phyloP scores from a whole-genome alignment of 1,140 invertebrate genomes.

The Neodiprion fabricii region DNA sequence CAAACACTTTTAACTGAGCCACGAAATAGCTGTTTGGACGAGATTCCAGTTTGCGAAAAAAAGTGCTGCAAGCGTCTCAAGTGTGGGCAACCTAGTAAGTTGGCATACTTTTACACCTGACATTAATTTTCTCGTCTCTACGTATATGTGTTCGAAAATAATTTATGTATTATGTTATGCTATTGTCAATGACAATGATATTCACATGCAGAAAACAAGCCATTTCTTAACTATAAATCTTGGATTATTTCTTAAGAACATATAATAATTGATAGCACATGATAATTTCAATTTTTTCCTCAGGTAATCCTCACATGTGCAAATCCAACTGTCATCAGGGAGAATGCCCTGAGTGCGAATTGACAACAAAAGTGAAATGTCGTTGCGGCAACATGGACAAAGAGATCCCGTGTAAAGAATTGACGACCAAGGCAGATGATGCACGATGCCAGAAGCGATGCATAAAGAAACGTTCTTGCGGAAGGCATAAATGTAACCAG shows the following conservation, averaged over 20 bases:
- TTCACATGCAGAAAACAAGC: no score
- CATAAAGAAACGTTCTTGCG: conserved; percentile 85
- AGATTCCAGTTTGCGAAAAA: conserved; percentile 85
- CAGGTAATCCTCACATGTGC: conserved; percentile 76
- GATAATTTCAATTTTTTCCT: conserved; percentile 32
- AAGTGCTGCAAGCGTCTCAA: conserved; percentile 78
- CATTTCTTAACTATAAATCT: no score
- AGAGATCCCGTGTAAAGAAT: conserved; percentile 79
- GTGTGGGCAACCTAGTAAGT: conserved; percentile 78
- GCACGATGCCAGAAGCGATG: conserved; percentile 87
- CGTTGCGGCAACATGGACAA: conserved; percentile 90
- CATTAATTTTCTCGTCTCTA: no score
- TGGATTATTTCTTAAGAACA: not conserved
- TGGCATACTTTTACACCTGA: conserved; percentile 8
- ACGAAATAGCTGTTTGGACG: conserved; percentile 80
- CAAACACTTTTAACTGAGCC: conserved; percentile 65
- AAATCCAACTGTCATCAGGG: conserved; percentile 79
- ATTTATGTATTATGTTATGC: no score
- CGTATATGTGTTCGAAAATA: no score
- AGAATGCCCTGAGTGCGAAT: conserved; percentile 82
- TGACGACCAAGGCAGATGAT: conserved; percentile 74
- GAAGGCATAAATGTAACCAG: conserved; percentile 88
- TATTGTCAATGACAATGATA: no score
- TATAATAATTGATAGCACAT: no score
- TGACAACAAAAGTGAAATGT: conserved; percentile 80